Evolutionary conservation across 2,797 vertebrate species (phyloP).

Genomic region (Cyprinodon diabolis): DNA sequence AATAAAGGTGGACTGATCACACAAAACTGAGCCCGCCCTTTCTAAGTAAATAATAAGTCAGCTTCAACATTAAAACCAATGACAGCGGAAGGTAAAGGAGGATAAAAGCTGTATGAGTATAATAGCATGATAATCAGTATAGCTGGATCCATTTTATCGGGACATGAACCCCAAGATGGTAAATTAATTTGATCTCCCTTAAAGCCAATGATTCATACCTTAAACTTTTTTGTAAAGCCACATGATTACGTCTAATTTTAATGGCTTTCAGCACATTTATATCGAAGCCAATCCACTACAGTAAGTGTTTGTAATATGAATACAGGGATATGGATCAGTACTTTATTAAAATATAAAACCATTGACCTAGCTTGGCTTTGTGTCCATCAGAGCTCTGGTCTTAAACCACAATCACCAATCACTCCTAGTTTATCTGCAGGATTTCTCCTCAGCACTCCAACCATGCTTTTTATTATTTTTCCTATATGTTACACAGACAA

Average conservation of each 20-base stretch:
- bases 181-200: background rate
- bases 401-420: background rate
- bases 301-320: background rate
- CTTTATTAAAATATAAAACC: background rate
- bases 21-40: background rate
- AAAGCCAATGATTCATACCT: too few species aligned
- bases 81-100: background rate
- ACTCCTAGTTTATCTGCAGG: background rate
- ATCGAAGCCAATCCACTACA: background rate
- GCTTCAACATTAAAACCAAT: background rate
- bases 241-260: background rate
- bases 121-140: background rate
- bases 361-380: background rate
- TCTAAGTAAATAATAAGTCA: background rate
- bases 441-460: background rate
- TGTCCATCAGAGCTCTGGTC: background rate
- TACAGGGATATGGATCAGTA: too few species aligned
- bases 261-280: background rate
- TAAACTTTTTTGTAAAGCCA: background rate
- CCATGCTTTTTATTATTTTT: background rate
- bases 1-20: background rate
- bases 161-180: background rate
- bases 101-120: background rate
- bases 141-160: background rate
- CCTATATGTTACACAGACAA: background rate